Conservation (phyloP, 2,888 invertebrate species). For the Tinea semifulvella region DNA sequence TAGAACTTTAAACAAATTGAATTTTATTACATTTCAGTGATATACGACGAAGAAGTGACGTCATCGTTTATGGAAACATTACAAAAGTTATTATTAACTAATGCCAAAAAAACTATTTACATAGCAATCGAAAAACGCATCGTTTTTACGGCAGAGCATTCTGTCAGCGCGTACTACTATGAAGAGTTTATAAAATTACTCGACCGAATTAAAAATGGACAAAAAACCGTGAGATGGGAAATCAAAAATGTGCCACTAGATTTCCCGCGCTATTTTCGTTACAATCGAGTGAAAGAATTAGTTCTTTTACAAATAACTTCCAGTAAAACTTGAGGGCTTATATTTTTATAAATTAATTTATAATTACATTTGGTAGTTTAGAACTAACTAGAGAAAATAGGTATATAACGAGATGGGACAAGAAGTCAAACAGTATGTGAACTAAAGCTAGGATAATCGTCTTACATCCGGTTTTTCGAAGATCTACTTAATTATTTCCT, state of each 20-base stretch:
- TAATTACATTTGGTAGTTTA: neutral
- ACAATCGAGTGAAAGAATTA: conserved; percentile 80
- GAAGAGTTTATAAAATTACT: conserved; percentile 79
- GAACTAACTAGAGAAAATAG: no score
- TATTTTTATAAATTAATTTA: neutral
- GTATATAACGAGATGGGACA: no score
- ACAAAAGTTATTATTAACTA: conserved; percentile 69
- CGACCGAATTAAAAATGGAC: conserved; percentile 53
- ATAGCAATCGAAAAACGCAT: conserved; percentile 86
- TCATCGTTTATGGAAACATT: conserved; percentile 80
- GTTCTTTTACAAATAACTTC: conserved; percentile 73
- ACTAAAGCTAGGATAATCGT: no score
- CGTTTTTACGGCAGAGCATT: conserved; percentile 83
- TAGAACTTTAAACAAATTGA: no score
- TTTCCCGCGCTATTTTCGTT: conserved; percentile 84
- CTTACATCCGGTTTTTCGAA: no score
- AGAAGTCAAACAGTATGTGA: no score
- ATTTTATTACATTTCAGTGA: conserved; percentile 66
- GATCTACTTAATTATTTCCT: no score
- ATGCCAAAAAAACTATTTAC: conserved; percentile 71
- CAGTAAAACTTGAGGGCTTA: conserved; percentile 11
- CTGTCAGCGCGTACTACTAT: conserved; percentile 87
- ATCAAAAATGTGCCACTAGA: conserved; percentile 71
- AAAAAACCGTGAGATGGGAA: conserved; percentile 56
- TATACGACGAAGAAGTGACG: conserved; percentile 85